Conservation (phyloP, 2,888 invertebrate genomes). For the Romanomermis culicivorax region DNA sequence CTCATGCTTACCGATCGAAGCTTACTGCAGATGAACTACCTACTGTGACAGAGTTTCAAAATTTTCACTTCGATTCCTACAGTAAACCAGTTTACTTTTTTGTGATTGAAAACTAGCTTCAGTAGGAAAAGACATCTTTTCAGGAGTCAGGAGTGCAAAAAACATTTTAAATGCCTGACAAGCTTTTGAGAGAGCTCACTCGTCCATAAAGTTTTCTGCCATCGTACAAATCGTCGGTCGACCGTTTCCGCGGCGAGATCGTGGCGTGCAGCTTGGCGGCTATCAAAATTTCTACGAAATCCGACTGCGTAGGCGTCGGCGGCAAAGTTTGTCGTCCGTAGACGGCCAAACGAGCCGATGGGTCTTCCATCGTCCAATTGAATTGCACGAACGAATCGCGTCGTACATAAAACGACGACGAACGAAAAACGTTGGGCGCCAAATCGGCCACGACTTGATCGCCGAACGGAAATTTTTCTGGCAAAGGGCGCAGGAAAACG, state of each 20-base stretch:
- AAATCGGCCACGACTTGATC: slow-evolving; percentile 11
- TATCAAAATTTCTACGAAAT: slow-evolving; percentile 40
- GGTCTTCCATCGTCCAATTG: slow-evolving; percentile 7
- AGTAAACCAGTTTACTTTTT: too few relatives aligned
- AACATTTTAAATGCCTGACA: too few relatives aligned
- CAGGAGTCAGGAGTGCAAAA: too few relatives aligned
- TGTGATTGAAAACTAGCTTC: too few relatives aligned
- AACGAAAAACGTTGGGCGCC: slow-evolving; percentile 5
- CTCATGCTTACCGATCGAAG: too few relatives aligned
- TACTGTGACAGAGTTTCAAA: too few relatives aligned
- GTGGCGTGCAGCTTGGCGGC: slow-evolving; percentile 16
- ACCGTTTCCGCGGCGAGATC: neutral
- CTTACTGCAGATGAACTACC: too few relatives aligned
- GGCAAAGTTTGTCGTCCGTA: slow-evolving; percentile 78
- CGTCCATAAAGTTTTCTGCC: too few relatives aligned
- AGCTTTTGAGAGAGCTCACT: too few relatives aligned
- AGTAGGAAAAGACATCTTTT: too few relatives aligned
- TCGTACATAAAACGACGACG: slow-evolving; percentile 8
- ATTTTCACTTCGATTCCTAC: too few relatives aligned
- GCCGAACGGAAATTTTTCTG: slow-evolving; percentile 10
- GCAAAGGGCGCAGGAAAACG: slow-evolving; percentile 9
- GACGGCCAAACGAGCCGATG: slow-evolving; percentile 45
- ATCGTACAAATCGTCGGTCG: too few relatives aligned
- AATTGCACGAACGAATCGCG: slow-evolving; percentile 8
- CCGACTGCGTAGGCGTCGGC: slow-evolving; percentile 87